Evolutionary conservation across 2,888 invertebrate species (phyloP).

Genomic region (Horisme vitalbata): DNA sequence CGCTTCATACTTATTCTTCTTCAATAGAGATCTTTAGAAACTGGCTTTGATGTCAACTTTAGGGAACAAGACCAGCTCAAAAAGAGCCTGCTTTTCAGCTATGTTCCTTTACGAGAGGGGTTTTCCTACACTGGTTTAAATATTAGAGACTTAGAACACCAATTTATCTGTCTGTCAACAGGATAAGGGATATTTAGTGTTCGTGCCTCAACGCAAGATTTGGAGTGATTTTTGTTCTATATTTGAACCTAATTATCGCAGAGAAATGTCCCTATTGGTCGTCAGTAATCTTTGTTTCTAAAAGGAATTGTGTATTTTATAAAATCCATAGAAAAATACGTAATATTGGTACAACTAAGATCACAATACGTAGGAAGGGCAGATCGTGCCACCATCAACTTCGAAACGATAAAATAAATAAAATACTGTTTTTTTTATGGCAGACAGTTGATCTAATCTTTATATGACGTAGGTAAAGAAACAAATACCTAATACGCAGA

Average conservation of each 20-base stretch:
- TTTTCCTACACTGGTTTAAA: slow-evolving; percentile 35
- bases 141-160: slow-evolving; percentile 57
- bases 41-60: slow-evolving; percentile 20
- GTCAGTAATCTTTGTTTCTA: slow-evolving; percentile 1
- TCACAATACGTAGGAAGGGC: too few relatives aligned
- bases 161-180: slow-evolving; percentile 75
- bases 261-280: slow-evolving; percentile 26
- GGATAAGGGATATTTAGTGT: slow-evolving; percentile 57
- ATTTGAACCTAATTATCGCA: slow-evolving; percentile 39
- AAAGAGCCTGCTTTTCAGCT: slow-evolving; percentile 4
- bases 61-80: slow-evolving; percentile 29
- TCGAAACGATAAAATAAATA: too few relatives aligned
- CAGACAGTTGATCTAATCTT: too few relatives aligned
- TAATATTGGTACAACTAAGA: too few relatives aligned
- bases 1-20: neutral
- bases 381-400: too few relatives aligned
- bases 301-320: neutral
- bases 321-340: neutral
- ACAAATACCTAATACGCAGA: slow-evolving; percentile 7
- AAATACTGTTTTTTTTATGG: too few relatives aligned
- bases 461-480: slow-evolving; percentile 7
- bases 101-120: slow-evolving; percentile 1
- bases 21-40: slow-evolving; percentile 11
- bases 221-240: slow-evolving; percentile 46
- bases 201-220: slow-evolving; percentile 41